Percentiles rank a stretch among this genome's conserved stretches.
Evolutionary conservation across 2,888 invertebrate genomes (phyloP).

Genomic region (Orgyia antiqua): DNA sequence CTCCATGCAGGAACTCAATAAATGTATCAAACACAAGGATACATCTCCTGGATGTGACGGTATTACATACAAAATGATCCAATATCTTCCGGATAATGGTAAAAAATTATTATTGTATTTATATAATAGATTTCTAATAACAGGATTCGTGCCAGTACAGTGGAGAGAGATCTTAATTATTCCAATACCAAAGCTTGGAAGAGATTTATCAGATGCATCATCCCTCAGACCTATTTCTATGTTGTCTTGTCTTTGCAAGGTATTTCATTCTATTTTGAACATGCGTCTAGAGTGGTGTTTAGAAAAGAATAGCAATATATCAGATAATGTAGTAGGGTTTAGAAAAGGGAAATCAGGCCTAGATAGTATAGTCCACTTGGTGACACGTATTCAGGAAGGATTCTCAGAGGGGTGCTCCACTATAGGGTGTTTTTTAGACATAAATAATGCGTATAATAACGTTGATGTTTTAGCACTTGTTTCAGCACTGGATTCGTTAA

Average conservation of each 20-base stretch:
- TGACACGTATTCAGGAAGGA: slow-evolving; percentile 1
- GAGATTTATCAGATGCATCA: not conserved
- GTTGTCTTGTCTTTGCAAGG: slow-evolving; percentile 8
- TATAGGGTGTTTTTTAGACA: slow-evolving; percentile 2
- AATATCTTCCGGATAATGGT: slow-evolving; percentile 7
- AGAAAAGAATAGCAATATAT: not conserved
- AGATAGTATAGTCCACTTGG: not conserved
- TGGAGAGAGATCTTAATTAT: slow-evolving; percentile 6
- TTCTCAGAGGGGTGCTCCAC: not conserved
- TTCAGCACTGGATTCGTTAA: not conserved
- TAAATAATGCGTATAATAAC: slow-evolving; percentile 1
- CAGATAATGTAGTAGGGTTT: not conserved
- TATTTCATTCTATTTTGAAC: slow-evolving; percentile 3
- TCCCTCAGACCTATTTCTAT: slow-evolving; percentile 5
- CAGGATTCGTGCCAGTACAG: slow-evolving; percentile 3
- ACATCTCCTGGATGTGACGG: slow-evolving; percentile 11
- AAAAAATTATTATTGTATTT: slow-evolving; percentile 4
- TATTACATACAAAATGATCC: slow-evolving; percentile 12
- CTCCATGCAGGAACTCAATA: slow-evolving; percentile 4
- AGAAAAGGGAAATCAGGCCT: not conserved
- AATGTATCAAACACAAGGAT: slow-evolving; percentile 6
- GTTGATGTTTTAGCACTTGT: not conserved
- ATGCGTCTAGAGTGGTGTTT: slow-evolving; percentile 3
- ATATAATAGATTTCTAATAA: slow-evolving; percentile 5
- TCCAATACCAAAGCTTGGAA: slow-evolving; percentile 6